Percentiles rank a stretch among this genome's conserved stretches.
These are phyloP conservation scores for Notoglanidium macrostoma DNA, from an alignment of 2,797 vertebrate genomes.

Conservation along the genomic window DNA sequence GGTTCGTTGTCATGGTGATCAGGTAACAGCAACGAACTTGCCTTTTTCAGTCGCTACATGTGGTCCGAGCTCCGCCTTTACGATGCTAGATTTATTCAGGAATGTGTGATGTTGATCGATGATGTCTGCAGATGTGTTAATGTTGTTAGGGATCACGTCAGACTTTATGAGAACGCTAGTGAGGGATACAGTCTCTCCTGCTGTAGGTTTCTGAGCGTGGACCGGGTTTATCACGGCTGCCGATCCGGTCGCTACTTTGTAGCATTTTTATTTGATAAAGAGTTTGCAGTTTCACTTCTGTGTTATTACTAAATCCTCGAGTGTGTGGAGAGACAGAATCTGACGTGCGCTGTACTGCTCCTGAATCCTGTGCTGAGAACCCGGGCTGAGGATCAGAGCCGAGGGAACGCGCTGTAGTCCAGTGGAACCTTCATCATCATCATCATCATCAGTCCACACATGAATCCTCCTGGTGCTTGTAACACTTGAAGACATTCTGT, in stretches of 20 bases:
- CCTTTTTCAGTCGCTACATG: neutral
- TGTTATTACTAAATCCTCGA: neutral
- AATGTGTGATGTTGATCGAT: neutral
- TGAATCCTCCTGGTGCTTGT: neutral
- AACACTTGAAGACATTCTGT: too few species aligned
- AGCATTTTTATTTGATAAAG: too few species aligned
- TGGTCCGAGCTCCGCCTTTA: neutral
- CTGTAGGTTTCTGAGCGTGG: neutral
- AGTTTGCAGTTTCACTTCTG: too few species aligned
- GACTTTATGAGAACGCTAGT: neutral
- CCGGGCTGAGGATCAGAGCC: neutral
- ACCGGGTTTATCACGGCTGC: neutral
- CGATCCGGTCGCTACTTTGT: too few species aligned
- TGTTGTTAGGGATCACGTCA: neutral
- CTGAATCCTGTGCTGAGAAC: neutral
- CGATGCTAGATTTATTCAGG: neutral
- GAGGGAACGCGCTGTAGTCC: neutral
- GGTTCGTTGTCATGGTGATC: neutral
- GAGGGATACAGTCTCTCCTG: neutral
- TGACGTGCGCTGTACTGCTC: neutral
- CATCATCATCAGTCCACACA: neutral
- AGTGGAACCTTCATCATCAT: neutral
- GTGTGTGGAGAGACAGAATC: neutral
- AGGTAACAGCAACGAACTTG: neutral
- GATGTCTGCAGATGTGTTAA: neutral